Conservation (phyloP, 1,140 invertebrate genomes). For the Orius laevigatus region DNA sequence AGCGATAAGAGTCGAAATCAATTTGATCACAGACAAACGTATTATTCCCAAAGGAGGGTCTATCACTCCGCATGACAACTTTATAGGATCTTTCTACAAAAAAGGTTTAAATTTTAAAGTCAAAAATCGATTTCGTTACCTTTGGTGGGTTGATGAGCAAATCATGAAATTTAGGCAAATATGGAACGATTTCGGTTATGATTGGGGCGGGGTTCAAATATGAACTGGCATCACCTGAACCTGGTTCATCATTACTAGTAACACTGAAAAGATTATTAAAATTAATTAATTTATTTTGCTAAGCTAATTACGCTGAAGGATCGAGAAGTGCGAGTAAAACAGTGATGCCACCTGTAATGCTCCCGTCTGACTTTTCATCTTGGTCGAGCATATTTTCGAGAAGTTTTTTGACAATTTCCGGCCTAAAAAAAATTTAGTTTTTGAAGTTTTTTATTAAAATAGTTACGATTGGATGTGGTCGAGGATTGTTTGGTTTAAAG, state of each 20-base stretch:
- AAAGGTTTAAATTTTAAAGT: not conserved
- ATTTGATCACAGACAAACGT: slow-evolving; percentile 53
- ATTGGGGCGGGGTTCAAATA: slow-evolving; percentile 4
- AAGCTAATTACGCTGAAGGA: slow-evolving; percentile 27
- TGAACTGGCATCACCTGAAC: not conserved
- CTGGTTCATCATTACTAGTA: not conserved
- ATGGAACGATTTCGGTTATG: slow-evolving; percentile 38
- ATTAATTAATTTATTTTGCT: not conserved
- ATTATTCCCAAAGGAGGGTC: slow-evolving; percentile 60
- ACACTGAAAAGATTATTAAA: not conserved
- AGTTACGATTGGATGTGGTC: slow-evolving; percentile 55
- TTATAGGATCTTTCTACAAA: slow-evolving; percentile 38
- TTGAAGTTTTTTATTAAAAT: not conserved
- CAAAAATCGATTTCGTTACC: slow-evolving; percentile 29
- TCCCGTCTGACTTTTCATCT: slow-evolving; percentile 47
- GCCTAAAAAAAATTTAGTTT: slow-evolving; percentile 29
- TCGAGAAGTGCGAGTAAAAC: slow-evolving; percentile 57
- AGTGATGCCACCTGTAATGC: slow-evolving; percentile 60
- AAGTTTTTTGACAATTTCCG: slow-evolving; percentile 44
- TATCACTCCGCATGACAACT: slow-evolving; percentile 44
- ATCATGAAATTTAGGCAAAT: slow-evolving; percentile 52
- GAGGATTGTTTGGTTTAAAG: slow-evolving; percentile 41
- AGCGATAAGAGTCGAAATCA: slow-evolving; percentile 49
- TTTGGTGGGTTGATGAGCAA: slow-evolving; percentile 54
- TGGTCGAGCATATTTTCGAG: slow-evolving; percentile 49